Conservation (phyloP, 2,113 vertebrate species). For the Nothoprocta perdicaria region DNA sequence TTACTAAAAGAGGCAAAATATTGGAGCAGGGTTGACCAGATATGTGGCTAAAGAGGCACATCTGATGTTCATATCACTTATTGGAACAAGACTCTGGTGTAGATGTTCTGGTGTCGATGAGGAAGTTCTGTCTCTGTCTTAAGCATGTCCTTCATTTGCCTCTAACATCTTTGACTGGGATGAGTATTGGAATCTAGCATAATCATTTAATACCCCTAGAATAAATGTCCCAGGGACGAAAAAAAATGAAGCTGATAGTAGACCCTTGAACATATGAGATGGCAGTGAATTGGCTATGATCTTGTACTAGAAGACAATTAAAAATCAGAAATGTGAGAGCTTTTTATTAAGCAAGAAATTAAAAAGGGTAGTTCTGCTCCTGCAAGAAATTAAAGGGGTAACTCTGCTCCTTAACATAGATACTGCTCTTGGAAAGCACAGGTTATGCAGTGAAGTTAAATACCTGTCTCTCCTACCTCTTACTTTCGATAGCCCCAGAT, state of each 20-base stretch:
- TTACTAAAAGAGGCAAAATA: background rate
- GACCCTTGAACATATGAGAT: background rate
- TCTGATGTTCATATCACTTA: background rate
- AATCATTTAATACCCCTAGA: background rate
- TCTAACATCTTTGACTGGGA: background rate
- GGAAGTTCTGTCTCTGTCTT: background rate
- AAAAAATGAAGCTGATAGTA: background rate
- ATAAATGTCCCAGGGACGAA: background rate
- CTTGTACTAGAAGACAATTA: background rate
- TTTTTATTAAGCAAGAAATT: too few relatives aligned
- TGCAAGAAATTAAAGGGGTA: background rate
- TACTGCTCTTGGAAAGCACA: background rate
- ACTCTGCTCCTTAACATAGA: background rate
- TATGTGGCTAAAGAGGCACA: background rate
- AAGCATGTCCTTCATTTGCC: accelerated
- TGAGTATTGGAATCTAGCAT: background rate
- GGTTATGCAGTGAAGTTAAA: background rate
- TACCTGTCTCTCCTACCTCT: background rate
- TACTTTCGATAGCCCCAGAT: background rate
- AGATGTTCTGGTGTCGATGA: too few relatives aligned
- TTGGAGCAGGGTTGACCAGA: background rate
- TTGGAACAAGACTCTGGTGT: background rate
- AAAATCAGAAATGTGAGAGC: background rate
- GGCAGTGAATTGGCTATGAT: background rate
- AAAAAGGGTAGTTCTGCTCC: background rate